Conservation (phyloP, 2,797 vertebrate species). For the Paramormyrops hopkinsi region DNA sequence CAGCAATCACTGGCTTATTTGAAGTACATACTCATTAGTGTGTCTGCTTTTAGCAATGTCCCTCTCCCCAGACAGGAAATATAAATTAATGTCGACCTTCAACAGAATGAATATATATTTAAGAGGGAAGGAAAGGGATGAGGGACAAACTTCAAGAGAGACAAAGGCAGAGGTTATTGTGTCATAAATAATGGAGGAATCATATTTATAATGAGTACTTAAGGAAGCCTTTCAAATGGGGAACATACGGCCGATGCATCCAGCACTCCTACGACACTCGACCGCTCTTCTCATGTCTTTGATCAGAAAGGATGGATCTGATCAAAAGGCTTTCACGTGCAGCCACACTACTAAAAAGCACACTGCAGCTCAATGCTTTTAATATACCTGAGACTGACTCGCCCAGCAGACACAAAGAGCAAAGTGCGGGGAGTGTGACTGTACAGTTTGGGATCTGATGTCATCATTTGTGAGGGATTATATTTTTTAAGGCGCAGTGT, state of each 20-base stretch:
- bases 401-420: not conserved
- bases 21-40: not conserved
- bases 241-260: not conserved
- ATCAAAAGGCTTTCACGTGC: not conserved
- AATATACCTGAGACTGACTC: not conserved
- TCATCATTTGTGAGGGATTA: not conserved
- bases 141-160: slow-evolving; percentile 8
- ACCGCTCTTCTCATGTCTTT: not conserved
- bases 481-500: not conserved
- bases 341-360: not conserved
- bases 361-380: not conserved
- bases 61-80: not conserved
- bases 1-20: not conserved
- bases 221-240: not conserved
- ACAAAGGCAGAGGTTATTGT: not conserved
- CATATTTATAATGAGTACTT: slow-evolving; percentile 3
- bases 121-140: not conserved
- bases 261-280: not conserved
- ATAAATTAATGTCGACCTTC: not conserved
- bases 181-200: slow-evolving; percentile 14
- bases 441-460: not conserved
- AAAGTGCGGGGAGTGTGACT: not conserved
- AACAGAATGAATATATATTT: not conserved
- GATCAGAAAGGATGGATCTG: not conserved
- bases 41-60: not conserved